Evolutionary conservation across 2,888 invertebrate species (phyloP).

Genomic region (Stenoptilia bipunctidactyla): DNA sequence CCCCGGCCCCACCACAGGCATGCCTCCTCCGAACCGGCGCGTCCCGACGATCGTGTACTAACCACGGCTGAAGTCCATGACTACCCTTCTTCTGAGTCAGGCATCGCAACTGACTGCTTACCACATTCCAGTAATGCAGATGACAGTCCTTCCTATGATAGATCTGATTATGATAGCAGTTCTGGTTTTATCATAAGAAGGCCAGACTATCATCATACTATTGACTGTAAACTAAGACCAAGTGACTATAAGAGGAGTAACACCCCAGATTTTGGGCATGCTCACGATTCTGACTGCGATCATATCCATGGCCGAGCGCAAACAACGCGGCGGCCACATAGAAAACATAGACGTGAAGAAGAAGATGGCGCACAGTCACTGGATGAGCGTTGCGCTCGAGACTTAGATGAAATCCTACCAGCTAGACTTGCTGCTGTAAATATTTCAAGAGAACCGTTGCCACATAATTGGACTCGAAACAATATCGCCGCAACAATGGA

Average conservation of each 20-base stretch:
- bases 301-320: conserved; percentile 46
- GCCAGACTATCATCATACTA: conserved; percentile 50
- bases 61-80: conserved; percentile 64
- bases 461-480: conserved; percentile 73
- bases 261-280: conserved; percentile 56
- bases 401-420: conserved; percentile 63
- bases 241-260: conserved; percentile 53
- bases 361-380: conserved; percentile 60
- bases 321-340: conserved; percentile 46
- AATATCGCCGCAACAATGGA: conserved; percentile 77
- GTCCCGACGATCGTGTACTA: conserved; percentile 58
- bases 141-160: conserved; percentile 58
- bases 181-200: conserved; percentile 54
- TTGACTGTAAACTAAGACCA: conserved; percentile 52
- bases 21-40: conserved; percentile 56
- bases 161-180: conserved; percentile 58
- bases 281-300: conserved; percentile 50
- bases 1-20: conserved; percentile 57
- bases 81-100: conserved; percentile 67
- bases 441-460: conserved; percentile 49
- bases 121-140: conserved; percentile 58
- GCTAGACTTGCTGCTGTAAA: conserved; percentile 62
- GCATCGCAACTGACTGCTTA: conserved; percentile 64
- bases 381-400: conserved; percentile 59
- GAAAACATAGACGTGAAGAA: conserved; percentile 49